Percentiles rank a stretch among this genome's conserved stretches.
Evolutionary conservation across 2,797 vertebrate species (phyloP).

Genomic region (Pseudochaenichthys georgianus): DNA sequence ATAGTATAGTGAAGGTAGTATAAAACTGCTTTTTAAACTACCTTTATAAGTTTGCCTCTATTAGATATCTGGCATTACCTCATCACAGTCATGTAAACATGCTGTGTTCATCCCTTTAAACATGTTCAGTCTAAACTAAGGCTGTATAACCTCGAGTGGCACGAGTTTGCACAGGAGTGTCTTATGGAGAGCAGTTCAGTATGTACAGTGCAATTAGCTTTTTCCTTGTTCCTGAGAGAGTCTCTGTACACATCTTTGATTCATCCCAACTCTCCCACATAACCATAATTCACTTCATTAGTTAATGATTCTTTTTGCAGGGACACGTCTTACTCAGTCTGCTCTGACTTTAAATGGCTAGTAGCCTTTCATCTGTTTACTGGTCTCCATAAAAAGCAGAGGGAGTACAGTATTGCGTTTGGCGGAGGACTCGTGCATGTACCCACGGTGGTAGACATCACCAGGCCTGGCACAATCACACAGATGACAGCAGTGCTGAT

Average conservation of each 20-base stretch:
- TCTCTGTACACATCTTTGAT: conserved; percentile 54
- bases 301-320: conserved; percentile 36
- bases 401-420: conserved; percentile 7
- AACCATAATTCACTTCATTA: conserved; percentile 37
- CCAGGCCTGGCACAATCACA: conserved; percentile 23
- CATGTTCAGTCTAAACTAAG: background rate
- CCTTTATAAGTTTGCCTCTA: conserved; percentile 3
- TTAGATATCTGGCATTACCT: background rate
- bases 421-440: background rate
- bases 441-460: conserved; percentile 7
- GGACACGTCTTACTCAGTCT: conserved; percentile 27
- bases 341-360: conserved; percentile 27
- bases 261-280: conserved; percentile 32
- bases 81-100: background rate
- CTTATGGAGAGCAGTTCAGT: background rate
- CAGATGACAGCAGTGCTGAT: conserved; percentile 34
- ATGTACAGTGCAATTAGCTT: conserved; percentile 5
- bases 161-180: background rate
- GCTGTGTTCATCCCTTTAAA: background rate
- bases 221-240: conserved; percentile 21
- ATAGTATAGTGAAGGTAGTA: no score
- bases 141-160: background rate
- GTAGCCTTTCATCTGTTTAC: conserved; percentile 39
- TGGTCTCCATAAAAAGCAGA: conserved; percentile 31
- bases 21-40: background rate